A percentile compares a stretch with the other conserved stretches of the same genome.
These are phyloP conservation scores for Myzus persicae DNA, from an alignment of 1,140 invertebrate genomes.

Conservation along the genomic window DNA sequence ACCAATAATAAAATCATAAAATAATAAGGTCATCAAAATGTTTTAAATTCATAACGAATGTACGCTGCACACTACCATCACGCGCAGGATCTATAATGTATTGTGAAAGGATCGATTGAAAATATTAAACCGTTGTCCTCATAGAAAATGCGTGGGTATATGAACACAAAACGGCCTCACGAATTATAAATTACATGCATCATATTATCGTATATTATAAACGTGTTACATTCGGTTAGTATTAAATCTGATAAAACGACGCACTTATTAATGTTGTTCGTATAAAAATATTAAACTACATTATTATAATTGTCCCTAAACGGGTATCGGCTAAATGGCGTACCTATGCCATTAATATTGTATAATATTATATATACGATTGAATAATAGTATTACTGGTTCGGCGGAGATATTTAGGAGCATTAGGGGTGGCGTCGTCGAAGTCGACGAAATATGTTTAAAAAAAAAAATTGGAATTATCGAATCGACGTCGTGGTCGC, in stretches of 20 bases:
- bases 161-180: no score
- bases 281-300: neutral
- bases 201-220: no score
- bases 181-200: neutral
- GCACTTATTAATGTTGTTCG: neutral
- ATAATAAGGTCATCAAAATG: neutral
- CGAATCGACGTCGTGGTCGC: neutral
- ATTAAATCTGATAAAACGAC: neutral
- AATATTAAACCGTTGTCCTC: neutral
- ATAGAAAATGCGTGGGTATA: neutral
- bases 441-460: neutral
- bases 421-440: neutral
- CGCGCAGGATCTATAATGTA: neutral
- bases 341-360: no score
- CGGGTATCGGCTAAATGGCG: neutral
- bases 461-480: neutral
- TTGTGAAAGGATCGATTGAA: neutral
- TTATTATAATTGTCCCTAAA: no score
- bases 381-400: neutral
- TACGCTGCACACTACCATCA: neutral
- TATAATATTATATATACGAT: neutral
- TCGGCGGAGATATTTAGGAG: neutral
- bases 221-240: neutral
- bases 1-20: neutral
- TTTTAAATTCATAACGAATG: neutral